Conservation (phyloP, 2,113 vertebrate species). For the Sciurus niger region DNA sequence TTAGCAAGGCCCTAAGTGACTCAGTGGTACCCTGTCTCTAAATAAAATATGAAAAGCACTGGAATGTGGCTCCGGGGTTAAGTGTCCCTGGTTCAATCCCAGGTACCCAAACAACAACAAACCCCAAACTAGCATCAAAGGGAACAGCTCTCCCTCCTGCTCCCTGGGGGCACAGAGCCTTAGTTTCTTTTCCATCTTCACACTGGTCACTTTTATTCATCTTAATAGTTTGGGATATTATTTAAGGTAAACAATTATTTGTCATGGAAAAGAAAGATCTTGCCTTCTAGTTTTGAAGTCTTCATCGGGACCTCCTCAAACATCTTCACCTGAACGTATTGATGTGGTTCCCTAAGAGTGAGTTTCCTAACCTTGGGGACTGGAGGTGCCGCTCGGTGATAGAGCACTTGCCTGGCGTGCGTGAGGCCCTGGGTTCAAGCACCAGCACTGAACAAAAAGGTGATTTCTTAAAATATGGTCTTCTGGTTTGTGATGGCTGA, state of each 20-base stretch:
- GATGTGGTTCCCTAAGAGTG: neutral
- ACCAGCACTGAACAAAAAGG: neutral
- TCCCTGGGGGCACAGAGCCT: neutral
- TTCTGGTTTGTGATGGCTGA: neutral
- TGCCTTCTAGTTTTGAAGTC: neutral
- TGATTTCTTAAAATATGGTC: neutral
- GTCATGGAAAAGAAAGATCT: neutral
- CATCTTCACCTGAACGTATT: neutral
- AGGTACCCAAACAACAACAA: too few relatives aligned
- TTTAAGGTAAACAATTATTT: neutral
- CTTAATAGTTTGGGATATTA: slow-evolving; percentile 11
- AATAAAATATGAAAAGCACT: too few relatives aligned
- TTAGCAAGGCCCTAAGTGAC: too few relatives aligned
- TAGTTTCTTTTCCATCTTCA: neutral
- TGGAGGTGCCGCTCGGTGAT: neutral
- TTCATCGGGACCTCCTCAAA: neutral
- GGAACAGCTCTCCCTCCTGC: neutral
- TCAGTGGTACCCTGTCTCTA: too few relatives aligned
- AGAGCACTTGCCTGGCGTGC: neutral
- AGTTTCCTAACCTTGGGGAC: neutral
- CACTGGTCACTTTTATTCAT: neutral
- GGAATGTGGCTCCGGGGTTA: too few relatives aligned
- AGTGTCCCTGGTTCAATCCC: too few relatives aligned
- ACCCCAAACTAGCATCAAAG: neutral
- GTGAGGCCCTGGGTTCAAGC: neutral